Evolutionary conservation across 2,888 invertebrate species (phyloP).

Genomic region (Chrysolina americana): DNA sequence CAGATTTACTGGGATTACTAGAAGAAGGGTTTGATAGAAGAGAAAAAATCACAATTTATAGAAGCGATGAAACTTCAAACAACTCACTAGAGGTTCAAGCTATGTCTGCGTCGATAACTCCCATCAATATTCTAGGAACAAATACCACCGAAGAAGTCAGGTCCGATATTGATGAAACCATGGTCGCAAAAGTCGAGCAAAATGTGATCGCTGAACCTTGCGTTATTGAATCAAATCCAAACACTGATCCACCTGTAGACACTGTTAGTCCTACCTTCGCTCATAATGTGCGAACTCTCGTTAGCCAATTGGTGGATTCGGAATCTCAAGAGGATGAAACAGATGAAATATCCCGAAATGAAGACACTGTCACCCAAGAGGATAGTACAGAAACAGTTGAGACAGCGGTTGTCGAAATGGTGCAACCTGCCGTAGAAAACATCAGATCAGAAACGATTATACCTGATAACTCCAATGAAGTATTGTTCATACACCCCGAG

Average conservation of each 20-base stretch:
- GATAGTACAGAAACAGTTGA: not conserved
- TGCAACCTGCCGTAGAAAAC: not conserved
- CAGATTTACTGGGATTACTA: slow-evolving; percentile 14
- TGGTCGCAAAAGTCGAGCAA: not conserved
- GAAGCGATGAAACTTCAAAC: slow-evolving; percentile 39
- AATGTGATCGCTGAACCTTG: too few relatives aligned
- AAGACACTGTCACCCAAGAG: not conserved
- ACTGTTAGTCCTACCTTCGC: not conserved
- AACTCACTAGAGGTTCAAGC: slow-evolving; percentile 32
- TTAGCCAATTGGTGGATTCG: not conserved
- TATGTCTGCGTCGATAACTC: slow-evolving; percentile 28
- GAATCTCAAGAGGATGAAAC: not conserved
- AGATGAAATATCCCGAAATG: not conserved
- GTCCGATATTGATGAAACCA: not conserved
- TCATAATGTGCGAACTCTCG: not conserved
- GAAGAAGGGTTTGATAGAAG: not conserved
- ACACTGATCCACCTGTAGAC: not conserved
- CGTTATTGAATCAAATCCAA: not conserved
- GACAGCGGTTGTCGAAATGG: not conserved
- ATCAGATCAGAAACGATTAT: not conserved
- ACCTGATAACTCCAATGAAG: not conserved
- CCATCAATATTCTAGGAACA: not conserved
- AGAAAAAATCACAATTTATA: slow-evolving; percentile 41
- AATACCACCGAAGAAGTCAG: not conserved
- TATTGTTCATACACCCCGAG: not conserved